A percentile compares a stretch with the other conserved stretches of the same genome.
phyloP scores from a whole-genome alignment of 2,113 vertebrate species.

The Trogon melanurus region DNA sequence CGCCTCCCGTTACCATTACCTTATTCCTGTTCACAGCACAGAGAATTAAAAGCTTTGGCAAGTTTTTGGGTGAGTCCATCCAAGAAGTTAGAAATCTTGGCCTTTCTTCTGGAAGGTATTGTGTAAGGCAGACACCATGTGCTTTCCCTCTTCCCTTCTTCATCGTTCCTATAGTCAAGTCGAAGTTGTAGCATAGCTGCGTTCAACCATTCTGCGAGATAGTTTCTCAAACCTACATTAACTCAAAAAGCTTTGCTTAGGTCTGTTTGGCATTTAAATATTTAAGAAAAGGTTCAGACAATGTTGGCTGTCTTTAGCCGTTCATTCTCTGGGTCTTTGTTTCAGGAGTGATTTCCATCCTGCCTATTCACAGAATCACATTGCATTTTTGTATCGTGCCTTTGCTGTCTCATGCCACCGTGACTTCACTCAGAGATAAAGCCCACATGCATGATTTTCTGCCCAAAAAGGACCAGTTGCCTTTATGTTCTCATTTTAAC shows the following conservation, averaged over 20 bases:
- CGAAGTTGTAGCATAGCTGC: background rate
- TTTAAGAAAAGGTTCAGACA: background rate
- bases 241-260: background rate
- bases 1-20: slow-evolving; percentile 53
- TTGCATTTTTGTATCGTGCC: background rate
- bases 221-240: background rate
- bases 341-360: background rate
- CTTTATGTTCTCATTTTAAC: background rate
- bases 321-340: background rate
- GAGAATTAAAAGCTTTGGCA: slow-evolving; percentile 62
- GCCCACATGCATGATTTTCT: background rate
- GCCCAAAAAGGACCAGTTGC: background rate
- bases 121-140: slow-evolving; percentile 44
- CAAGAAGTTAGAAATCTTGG: slow-evolving; percentile 63
- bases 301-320: background rate
- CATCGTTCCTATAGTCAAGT: background rate
- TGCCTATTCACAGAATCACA: background rate
- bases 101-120: slow-evolving; percentile 63
- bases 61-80: slow-evolving; percentile 4
- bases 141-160: slow-evolving; percentile 10
- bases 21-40: slow-evolving; percentile 51
- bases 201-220: background rate
- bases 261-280: background rate
- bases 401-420: background rate
- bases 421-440: background rate